Evolutionary conservation across 2,797 vertebrate genomes (phyloP).

Genomic region (Macropodus opercularis): DNA sequence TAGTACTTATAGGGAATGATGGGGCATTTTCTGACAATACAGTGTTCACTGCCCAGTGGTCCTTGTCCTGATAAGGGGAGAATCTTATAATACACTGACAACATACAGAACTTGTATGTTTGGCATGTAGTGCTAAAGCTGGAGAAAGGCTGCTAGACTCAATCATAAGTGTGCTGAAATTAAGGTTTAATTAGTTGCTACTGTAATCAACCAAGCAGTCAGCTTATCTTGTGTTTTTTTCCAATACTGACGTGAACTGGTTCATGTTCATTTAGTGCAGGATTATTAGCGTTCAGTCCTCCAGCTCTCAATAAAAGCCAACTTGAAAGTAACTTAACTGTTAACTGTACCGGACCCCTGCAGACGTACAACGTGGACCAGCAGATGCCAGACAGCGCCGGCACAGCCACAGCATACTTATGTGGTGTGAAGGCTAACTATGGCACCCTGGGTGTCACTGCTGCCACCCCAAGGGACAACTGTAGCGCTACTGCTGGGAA

Average conservation of each 20-base stretch:
- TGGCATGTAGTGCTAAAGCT: too few relatives aligned
- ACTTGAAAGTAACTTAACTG: too few relatives aligned
- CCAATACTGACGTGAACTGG: too few relatives aligned
- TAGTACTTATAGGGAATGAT: too few relatives aligned
- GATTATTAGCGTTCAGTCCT: neutral
- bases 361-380: slow-evolving; percentile 85
- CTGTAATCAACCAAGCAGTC: neutral
- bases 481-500: slow-evolving; percentile 73
- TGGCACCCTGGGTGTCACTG: slow-evolving; percentile 81
- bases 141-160: too few relatives aligned
- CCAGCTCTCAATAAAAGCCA: neutral
- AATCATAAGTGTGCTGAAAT: too few relatives aligned
- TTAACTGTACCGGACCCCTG: slow-evolving; percentile 14
- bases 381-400: slow-evolving; percentile 87
- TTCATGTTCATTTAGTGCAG: neutral
- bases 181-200: too few relatives aligned
- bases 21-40: too few relatives aligned
- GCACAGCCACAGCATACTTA: slow-evolving; percentile 82
- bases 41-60: too few relatives aligned
- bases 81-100: too few relatives aligned
- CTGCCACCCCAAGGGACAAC: slow-evolving; percentile 58
- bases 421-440: slow-evolving; percentile 86
- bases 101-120: too few relatives aligned
- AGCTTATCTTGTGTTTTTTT: neutral
- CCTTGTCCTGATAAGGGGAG: too few relatives aligned